Percentiles rank a stretch among this genome's conserved stretches.
Conservation (phyloP, 2,113 vertebrate genomes). For the Phrynosoma platyrhinos region DNA sequence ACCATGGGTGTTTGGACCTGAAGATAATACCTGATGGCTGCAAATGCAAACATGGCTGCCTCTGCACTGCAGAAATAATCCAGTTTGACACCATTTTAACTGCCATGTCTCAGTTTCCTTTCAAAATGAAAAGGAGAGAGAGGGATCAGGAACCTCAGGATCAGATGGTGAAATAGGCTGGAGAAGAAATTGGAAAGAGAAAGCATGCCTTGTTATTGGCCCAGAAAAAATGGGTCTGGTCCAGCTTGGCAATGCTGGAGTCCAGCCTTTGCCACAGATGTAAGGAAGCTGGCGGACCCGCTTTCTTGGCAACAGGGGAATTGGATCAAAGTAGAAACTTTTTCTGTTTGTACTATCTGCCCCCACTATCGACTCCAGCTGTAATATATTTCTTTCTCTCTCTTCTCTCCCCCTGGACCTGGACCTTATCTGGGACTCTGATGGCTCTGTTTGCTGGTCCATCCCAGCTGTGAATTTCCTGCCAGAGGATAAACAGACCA, state of each 20-base stretch:
- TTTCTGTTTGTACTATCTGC: not conserved
- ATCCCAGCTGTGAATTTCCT: slow-evolving; percentile 43
- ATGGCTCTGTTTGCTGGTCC: slow-evolving; percentile 24
- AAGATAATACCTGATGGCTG: no score
- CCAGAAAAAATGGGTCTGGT: not conserved
- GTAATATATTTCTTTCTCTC: not conserved
- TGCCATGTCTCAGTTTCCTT: not conserved
- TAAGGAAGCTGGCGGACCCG: not conserved
- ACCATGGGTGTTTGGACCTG: no score
- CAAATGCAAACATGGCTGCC: no score
- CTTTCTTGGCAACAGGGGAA: not conserved
- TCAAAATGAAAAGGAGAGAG: not conserved
- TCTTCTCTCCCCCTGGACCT: not conserved
- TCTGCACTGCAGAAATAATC: no score
- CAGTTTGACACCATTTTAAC: no score
- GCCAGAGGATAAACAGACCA: slow-evolving; percentile 38
- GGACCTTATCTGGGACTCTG: slow-evolving; percentile 21
- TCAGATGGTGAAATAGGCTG: not conserved
- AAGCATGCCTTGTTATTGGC: not conserved
- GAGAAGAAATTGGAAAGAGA: not conserved
- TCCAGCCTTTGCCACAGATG: not conserved
- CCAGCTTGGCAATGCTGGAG: not conserved
- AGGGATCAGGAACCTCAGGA: no score
- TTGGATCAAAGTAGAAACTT: not conserved
- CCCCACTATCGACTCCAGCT: not conserved